phyloP scores from a whole-genome alignment of 2,888 invertebrate genomes.

The Ptychoptera contaminata region DNA sequence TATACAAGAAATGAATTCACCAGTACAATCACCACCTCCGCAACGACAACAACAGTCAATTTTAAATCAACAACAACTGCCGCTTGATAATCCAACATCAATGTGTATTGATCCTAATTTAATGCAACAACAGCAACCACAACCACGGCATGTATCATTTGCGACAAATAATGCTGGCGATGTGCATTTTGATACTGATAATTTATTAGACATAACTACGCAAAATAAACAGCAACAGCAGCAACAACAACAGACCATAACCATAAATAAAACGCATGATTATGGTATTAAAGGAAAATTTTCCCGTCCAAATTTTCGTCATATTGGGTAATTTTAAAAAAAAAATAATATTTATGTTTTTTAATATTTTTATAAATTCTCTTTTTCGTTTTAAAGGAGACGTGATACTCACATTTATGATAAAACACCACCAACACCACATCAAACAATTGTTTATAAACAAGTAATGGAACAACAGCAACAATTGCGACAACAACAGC shows the following conservation, averaged over 20 bases:
- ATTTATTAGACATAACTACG: slow-evolving; percentile 6
- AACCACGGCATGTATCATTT: no score
- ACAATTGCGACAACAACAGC: slow-evolving; percentile 19
- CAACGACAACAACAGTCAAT: no score
- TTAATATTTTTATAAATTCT: background rate
- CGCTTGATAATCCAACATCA: no score
- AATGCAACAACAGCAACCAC: no score
- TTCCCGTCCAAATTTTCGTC: background rate
- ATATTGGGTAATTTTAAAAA: background rate
- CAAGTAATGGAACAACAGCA: slow-evolving; percentile 29
- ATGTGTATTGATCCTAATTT: no score
- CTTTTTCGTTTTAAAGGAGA: slow-evolving; percentile 13
- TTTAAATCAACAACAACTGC: no score
- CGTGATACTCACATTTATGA: slow-evolving; percentile 32
- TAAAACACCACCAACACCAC: slow-evolving; percentile 30
- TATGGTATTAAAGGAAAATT: background rate
- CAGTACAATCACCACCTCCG: background rate
- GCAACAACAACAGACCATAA: slow-evolving; percentile 1
- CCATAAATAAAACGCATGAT: background rate
- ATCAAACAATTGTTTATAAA: slow-evolving; percentile 32
- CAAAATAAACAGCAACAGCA: slow-evolving; percentile 1
- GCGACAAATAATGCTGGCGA: no score
- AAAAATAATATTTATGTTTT: background rate
- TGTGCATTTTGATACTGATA: no score
- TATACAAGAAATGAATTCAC: background rate